Percentiles rank a stretch among this genome's conserved stretches.
These are phyloP conservation scores for Morphnarchus princeps DNA, from an alignment of 2,113 vertebrate species.

Conservation along the genomic window DNA sequence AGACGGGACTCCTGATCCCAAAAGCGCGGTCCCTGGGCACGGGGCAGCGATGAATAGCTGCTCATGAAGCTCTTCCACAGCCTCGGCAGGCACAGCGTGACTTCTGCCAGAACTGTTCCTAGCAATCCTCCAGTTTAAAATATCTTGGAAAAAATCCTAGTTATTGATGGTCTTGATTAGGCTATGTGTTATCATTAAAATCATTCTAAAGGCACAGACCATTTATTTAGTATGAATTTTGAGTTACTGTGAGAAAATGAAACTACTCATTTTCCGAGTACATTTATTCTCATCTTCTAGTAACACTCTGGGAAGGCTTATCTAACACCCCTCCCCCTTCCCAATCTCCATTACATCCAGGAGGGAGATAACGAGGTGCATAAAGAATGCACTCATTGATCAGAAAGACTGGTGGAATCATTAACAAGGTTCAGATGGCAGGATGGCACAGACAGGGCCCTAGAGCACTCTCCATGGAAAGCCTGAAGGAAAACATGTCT, in stretches of 20 bases:
- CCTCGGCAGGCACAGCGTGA: rapidly evolving
- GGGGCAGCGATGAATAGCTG: not conserved
- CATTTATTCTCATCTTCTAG: not conserved
- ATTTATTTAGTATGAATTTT: not conserved
- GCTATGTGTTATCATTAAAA: not conserved
- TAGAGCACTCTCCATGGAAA: not conserved
- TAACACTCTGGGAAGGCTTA: not conserved
- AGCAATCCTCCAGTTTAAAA: not conserved
- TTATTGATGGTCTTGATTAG: not conserved
- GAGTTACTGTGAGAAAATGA: not conserved
- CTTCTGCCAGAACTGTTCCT: not conserved
- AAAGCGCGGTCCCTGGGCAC: not conserved
- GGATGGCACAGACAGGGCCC: not conserved
- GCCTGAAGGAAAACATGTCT: not conserved
- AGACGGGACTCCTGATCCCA: not conserved
- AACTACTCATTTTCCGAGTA: not conserved
- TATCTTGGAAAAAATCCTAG: not conserved
- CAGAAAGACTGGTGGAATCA: not conserved
- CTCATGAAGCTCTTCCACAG: not conserved
- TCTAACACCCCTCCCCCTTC: not conserved
- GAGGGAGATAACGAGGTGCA: not conserved
- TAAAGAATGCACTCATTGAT: not conserved
- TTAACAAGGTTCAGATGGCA: not conserved
- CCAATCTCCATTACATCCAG: not conserved
- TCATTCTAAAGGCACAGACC: not conserved